phyloP scores from a whole-genome alignment of 2,888 invertebrate genomes.

The Dasysyrphus albostriatus region DNA sequence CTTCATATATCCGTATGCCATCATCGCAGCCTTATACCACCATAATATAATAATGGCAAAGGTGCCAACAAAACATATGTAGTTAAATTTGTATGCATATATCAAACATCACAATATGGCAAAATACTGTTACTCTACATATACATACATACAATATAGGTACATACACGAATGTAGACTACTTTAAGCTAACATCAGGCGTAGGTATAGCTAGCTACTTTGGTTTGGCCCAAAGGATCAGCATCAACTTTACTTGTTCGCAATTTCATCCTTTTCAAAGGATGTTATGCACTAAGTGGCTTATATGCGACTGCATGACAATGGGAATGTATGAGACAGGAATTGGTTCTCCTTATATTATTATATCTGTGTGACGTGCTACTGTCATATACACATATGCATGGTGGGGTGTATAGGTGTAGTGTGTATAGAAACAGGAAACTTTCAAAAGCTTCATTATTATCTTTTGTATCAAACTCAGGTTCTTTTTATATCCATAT shows the following conservation, averaged over 20 bases:
- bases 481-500: constrained; percentile 34
- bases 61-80: background rate
- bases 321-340: constrained; percentile 68
- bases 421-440: constrained; percentile 30
- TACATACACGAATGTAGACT: background rate
- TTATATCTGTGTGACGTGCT: constrained; percentile 53
- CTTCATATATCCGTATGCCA: background rate
- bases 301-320: constrained; percentile 70
- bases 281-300: constrained; percentile 73
- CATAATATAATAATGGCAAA: background rate
- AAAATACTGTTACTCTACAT: constrained; percentile 14
- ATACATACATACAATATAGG: background rate
- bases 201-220: constrained; percentile 9
- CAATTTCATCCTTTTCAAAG: constrained; percentile 67
- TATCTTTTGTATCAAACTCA: constrained; percentile 50
- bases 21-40: background rate
- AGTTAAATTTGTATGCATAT: background rate
- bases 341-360: constrained; percentile 57
- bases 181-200: constrained; percentile 8
- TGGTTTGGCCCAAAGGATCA: constrained; percentile 56
- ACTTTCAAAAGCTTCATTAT: constrained; percentile 68
- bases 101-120: constrained; percentile 26
- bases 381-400: constrained; percentile 23
- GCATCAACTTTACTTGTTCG: constrained; percentile 63
- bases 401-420: background rate